These are phyloP conservation scores for Trichechus manatus DNA, from an alignment of 2,113 vertebrate species.

Conservation along the genomic window DNA sequence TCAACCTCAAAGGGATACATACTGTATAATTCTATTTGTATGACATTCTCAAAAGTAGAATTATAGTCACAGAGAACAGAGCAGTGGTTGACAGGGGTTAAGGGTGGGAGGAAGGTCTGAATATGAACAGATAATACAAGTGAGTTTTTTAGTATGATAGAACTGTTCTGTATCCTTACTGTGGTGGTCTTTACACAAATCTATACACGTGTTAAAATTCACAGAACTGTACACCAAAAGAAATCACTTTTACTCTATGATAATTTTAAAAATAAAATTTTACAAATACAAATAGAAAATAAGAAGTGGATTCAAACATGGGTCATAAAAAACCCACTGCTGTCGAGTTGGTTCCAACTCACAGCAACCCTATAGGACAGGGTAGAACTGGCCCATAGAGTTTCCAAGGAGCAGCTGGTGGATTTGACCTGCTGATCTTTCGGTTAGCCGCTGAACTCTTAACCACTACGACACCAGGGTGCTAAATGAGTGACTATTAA, in stretches of 20 bases:
- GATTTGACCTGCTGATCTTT: no score
- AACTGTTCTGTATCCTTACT: no score
- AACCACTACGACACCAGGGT: no score
- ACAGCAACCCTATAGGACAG: no score
- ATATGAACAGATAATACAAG: accelerated
- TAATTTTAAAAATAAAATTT: not conserved
- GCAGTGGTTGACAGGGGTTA: not conserved
- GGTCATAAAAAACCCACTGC: not conserved
- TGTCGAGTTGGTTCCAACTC: no score
- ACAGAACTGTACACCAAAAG: not conserved
- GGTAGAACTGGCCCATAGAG: no score
- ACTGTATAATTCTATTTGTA: no score
- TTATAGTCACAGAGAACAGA: not conserved
- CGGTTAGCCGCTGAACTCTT: no score
- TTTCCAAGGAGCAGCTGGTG: no score
- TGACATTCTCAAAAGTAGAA: not conserved
- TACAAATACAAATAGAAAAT: not conserved
- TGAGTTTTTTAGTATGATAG: not conserved
- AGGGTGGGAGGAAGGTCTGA: no score
- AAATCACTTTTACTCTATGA: not conserved
- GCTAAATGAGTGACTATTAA: no score
- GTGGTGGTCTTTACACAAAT: not conserved
- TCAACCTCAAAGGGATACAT: no score
- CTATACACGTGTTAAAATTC: not conserved
- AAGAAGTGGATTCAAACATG: not conserved